phyloP scores from a whole-genome alignment of 2,888 invertebrate genomes.

The Drosophila falleni region DNA sequence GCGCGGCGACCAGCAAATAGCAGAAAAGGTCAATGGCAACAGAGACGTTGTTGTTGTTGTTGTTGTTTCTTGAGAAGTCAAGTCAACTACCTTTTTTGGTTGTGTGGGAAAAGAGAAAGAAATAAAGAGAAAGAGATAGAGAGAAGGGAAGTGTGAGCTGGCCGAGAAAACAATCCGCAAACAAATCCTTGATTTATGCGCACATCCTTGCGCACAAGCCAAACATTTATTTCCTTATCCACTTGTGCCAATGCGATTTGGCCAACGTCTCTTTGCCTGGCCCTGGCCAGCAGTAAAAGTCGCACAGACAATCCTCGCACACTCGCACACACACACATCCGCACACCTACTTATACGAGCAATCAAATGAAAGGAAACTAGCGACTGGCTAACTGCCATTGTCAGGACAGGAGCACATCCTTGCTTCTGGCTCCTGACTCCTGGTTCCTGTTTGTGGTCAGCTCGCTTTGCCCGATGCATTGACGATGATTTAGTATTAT shows the following conservation, averaged over 20 bases:
- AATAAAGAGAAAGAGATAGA: not conserved
- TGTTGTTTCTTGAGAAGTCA: conserved; percentile 28
- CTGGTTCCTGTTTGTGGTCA: conserved; percentile 29
- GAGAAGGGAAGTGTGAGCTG: conserved; percentile 10
- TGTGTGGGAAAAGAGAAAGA: not conserved
- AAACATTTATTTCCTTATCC: conserved; percentile 82
- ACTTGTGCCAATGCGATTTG: conserved; percentile 82
- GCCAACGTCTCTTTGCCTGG: conserved; percentile 41
- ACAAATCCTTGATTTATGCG: conserved; percentile 82
- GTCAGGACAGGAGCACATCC: conserved; percentile 37
- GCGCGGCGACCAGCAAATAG: conserved; percentile 7
- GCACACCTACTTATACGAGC: conserved; percentile 34
- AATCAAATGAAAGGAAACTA: conserved; percentile 80
- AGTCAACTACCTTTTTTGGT: conserved; percentile 70
- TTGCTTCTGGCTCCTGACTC: not conserved
- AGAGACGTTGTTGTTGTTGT: conserved; percentile 8
- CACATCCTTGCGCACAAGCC: conserved; percentile 78
- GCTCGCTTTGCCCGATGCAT: conserved; percentile 50
- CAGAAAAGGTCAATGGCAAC: conserved; percentile 73
- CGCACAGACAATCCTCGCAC: conserved; percentile 11
- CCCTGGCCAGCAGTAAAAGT: conserved; percentile 64
- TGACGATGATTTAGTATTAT: conserved; percentile 85
- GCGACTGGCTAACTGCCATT: conserved; percentile 64
- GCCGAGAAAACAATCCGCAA: conserved; percentile 72
- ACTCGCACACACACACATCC: conserved; percentile 2